Evolutionary conservation across 2,888 invertebrate genomes (phyloP), one percentile per base, ranked within the genome.

Genomic region (Adelognathus sp.): DNA sequence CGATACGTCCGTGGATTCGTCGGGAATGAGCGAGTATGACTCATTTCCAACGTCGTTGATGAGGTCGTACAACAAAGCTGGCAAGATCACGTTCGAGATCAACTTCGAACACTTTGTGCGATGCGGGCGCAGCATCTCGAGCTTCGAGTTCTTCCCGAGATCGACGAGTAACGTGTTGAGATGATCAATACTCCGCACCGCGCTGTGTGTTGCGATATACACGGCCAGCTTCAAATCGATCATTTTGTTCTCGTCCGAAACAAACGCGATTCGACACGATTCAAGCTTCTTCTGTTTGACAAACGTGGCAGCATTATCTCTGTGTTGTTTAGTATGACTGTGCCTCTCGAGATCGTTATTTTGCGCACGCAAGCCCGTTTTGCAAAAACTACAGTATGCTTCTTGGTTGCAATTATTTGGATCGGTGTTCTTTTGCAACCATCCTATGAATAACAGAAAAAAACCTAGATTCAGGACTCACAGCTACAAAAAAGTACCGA

Each of bases 1-100:
- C 6, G 81, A 81, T 7, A 86, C 66, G 50, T 84, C 84, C n/a
- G 83, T 84, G 3, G 83, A 84, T 69, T 84, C 83, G 52, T 86
- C 83, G 3, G 84, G 58, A 60, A 86, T 85, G 18, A 84, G 44
- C 5, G 81, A 82, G 60, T 79, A 86, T 27, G 76, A 69, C 33
- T 77, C 41, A 6, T 79, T 50, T 2, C 81, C 82, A 9, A 84
- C 80, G 58, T 84, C 86, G 7, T 70, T 41, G 16, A 82, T 60
- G 5, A 86, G 76, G 50, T 86, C 83, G 52, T 61, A 56, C 14
- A 80, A 54, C 44, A 85, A 36, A 1, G 60, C 69, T 33, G 84
- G 81, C 50, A 79, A 72, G 6, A 84, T 81, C 1, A 86, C 84
- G 27, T 80, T 71, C 14, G 72, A 67, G 27, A 86, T 84, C 18